phyloP scores from a whole-genome alignment of 1,140 invertebrate species.

The Plectrocnemia conspersa region DNA sequence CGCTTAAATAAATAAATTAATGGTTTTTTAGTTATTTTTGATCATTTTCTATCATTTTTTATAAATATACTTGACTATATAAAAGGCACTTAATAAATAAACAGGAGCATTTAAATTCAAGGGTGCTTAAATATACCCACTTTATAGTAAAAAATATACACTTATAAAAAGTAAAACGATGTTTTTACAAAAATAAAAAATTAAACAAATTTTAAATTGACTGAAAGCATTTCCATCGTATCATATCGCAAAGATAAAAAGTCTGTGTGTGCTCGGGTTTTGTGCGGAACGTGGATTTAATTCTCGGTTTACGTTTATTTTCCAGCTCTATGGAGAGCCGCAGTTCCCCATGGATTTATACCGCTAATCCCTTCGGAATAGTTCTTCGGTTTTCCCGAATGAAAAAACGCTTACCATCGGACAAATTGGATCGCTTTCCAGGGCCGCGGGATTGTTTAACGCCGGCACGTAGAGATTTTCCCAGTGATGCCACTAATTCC shows the following conservation, averaged over 20 bases:
- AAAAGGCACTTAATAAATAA: too few relatives aligned
- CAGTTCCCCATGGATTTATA: conserved; percentile 4
- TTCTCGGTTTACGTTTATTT: conserved; percentile 1
- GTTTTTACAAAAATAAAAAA: too few relatives aligned
- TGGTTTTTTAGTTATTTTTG: too few relatives aligned
- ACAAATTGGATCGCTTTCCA: conserved; percentile 5
- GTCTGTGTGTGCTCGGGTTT: too few relatives aligned
- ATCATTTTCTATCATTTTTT: too few relatives aligned
- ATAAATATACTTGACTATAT: too few relatives aligned
- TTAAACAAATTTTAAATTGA: conserved; percentile 5
- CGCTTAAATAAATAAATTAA: too few relatives aligned
- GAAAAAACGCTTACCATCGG: neutral
- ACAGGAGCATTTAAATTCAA: too few relatives aligned
- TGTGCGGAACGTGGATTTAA: neutral
- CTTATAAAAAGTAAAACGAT: too few relatives aligned
- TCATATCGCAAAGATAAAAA: neutral
- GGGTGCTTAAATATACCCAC: too few relatives aligned
- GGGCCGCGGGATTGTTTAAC: conserved; percentile 6
- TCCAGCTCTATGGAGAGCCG: too few relatives aligned
- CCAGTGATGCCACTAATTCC: neutral
- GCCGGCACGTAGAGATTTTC: conserved; percentile 8
- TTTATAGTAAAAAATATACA: too few relatives aligned
- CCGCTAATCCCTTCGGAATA: conserved; percentile 4
- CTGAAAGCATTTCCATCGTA: neutral
- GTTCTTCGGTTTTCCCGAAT: conserved; percentile 3